Evolutionary conservation across 2,113 vertebrate species (phyloP).

Genomic region (Actenoides hombroni): DNA sequence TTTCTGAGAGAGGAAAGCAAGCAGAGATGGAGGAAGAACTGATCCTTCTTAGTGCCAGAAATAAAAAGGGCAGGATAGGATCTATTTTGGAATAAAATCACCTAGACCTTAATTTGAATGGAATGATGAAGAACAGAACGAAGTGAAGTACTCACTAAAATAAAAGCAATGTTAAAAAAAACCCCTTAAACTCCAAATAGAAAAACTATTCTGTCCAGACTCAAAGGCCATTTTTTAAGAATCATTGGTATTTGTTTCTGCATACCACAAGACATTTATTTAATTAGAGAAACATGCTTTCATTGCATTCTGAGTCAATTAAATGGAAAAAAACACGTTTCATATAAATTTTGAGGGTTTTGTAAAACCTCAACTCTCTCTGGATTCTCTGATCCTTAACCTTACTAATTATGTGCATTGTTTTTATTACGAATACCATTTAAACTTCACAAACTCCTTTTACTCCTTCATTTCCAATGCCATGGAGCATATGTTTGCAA

Average conservation of each 20-base stretch:
- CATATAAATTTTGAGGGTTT: constrained; percentile 30
- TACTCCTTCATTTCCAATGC: background rate
- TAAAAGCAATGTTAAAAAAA: background rate
- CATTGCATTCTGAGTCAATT: constrained; percentile 37
- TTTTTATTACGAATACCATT: constrained; percentile 42
- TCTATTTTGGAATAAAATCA: background rate
- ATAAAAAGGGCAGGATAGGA: background rate
- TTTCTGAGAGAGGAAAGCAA: background rate
- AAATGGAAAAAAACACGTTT: background rate
- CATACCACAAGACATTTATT: constrained; percentile 35
- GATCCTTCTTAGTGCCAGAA: background rate
- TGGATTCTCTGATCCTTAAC: constrained; percentile 55
- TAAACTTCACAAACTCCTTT: background rate
- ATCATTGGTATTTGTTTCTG: constrained; percentile 60
- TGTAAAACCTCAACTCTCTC: constrained; percentile 23
- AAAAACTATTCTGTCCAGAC: background rate
- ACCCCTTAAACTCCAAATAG: background rate
- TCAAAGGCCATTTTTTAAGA: background rate
- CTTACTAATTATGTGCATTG: constrained; percentile 31
- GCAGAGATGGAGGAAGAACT: background rate
- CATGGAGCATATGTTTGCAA: background rate
- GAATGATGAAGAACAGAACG: background rate
- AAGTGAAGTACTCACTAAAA: background rate
- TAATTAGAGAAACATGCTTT: constrained; percentile 62
- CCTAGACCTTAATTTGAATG: background rate